Base-by-base conservation (phyloP, 2,888 invertebrate genomes). In the Melipona beecheii region DNA sequence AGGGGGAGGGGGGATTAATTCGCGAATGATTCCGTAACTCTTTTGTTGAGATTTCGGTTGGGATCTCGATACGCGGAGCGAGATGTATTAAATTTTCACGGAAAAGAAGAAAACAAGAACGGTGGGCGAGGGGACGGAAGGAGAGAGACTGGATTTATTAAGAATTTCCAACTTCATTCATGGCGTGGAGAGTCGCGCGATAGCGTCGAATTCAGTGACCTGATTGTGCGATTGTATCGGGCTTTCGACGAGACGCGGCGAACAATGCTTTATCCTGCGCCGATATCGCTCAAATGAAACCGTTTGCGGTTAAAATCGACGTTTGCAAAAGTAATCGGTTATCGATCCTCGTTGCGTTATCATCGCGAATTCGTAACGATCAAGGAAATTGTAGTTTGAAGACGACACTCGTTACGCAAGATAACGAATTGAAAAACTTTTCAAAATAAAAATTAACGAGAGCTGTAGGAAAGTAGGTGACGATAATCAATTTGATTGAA, bases 221-320 rank as follows among this genome's bases (percentile, higher is more conserved):
- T 73, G 81, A 82, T 82, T 78, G 81, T 65, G 31, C 78, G 81
- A 82, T 78, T 78, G 81, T 78, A 72, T 74, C 70, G 60, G 17
- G 49, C 68, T 64, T 64, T 75, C 75, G 15, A 36, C 68, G 60
- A 68, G n/a, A 75, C 27, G 60, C 58, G n/a, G 31, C 49, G 69
- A 75, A 70, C 75, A 71, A 69, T 62, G 36, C 60, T 31, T 50
- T 50, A 62, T 69, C 50, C 60, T 24, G 24, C 69, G 19, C 36
- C 24, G 60, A 50, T 69, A 15, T 69, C n/a, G 76, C n/a, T 50
- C 19, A n/a, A 69, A 76, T 52, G 31, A 49, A 49, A 62, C 9
- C 68, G 6, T 50, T 15, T n/a, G 21, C 24, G 4, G 21, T 2
- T 24, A n/a, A 24, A 36, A 60, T 43, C 66, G 31, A 36, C 21